Percentiles rank a stretch among this genome's conserved stretches.
Conservation (phyloP, 2,113 vertebrate genomes). For the Ammodytes marinus region DNA sequence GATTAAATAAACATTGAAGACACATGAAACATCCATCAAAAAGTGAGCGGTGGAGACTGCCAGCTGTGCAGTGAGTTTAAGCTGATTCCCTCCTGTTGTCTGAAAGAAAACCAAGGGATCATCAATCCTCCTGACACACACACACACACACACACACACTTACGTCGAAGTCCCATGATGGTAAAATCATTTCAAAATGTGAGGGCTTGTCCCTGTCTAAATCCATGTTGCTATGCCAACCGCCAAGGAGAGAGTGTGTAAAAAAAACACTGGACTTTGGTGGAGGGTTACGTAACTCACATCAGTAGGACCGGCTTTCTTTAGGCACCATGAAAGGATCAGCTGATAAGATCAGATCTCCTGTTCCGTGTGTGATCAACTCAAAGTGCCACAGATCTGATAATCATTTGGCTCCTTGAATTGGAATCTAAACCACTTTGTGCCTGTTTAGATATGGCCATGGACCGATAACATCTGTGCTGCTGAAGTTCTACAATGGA, state of each 20-base stretch:
- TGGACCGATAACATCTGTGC: constrained; percentile 34
- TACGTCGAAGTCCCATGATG: constrained; percentile 24
- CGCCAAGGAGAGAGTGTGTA: constrained; percentile 54
- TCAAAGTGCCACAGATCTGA: constrained; percentile 48
- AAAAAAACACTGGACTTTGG: constrained; percentile 37
- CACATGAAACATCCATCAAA: constrained; percentile 52
- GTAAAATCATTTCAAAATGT: constrained; percentile 63
- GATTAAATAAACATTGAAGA: constrained; percentile 43
- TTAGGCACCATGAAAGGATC: constrained; percentile 43
- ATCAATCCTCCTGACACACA: constrained; percentile 60
- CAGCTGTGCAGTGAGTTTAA: constrained; percentile 48
- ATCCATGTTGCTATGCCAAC: constrained; percentile 73
- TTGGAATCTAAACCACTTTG: constrained; percentile 24
- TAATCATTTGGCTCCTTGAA: constrained; percentile 37
- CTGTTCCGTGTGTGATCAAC: constrained; percentile 1
- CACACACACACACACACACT: constrained; percentile 13
- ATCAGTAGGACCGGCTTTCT: constrained; percentile 37
- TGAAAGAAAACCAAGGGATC: constrained; percentile 41
- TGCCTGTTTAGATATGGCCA: not conserved
- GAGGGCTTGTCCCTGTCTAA: constrained; percentile 34
- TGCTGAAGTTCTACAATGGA: not conserved
- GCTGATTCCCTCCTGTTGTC: constrained; percentile 46
- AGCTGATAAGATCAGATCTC: constrained; percentile 39
- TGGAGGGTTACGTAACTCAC: constrained; percentile 53
- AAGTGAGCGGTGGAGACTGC: constrained; percentile 30